Percentiles rank a stretch among this genome's conserved stretches.
These are phyloP conservation scores for Tubulanus polymorphus DNA, from an alignment of 2,888 invertebrate genomes.

Conservation along the genomic window DNA sequence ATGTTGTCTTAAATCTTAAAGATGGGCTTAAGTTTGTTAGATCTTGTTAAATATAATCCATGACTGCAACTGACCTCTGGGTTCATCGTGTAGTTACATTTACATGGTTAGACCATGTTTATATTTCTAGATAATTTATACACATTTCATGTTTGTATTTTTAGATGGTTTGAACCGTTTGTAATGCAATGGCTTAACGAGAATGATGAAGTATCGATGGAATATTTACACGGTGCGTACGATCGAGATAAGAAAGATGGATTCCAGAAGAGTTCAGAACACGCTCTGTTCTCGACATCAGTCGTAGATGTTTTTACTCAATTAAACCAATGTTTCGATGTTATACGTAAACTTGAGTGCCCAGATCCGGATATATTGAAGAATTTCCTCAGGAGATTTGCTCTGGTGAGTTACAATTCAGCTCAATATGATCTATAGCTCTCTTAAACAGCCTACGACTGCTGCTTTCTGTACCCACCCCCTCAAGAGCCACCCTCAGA, in stretches of 20 bases:
- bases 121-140: no score
- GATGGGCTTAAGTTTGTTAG: no score
- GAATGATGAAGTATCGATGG: conserved; percentile 97
- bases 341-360: conserved; percentile 97
- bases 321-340: conserved; percentile 98
- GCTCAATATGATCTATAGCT: no score
- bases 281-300: conserved; percentile 96
- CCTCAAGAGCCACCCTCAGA: no score
- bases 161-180: conserved; percentile 97
- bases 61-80: no score
- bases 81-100: no score
- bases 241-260: conserved; percentile 70
- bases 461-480: no score
- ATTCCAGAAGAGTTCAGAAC: conserved; percentile 98
- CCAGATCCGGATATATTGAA: conserved; percentile 99
- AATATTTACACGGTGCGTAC: conserved; percentile 98
- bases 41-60: no score
- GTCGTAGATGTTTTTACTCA: conserved; percentile 99
- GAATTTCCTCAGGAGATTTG: conserved; percentile 98
- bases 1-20: no score
- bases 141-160: conserved; percentile 11
- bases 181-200: conserved; percentile 99
- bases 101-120: no score
- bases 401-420: conserved; percentile 69
- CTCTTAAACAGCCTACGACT: no score